Evolutionary conservation across 2,888 invertebrate genomes (phyloP).

Genomic region (Tetheella fluctuosa): DNA sequence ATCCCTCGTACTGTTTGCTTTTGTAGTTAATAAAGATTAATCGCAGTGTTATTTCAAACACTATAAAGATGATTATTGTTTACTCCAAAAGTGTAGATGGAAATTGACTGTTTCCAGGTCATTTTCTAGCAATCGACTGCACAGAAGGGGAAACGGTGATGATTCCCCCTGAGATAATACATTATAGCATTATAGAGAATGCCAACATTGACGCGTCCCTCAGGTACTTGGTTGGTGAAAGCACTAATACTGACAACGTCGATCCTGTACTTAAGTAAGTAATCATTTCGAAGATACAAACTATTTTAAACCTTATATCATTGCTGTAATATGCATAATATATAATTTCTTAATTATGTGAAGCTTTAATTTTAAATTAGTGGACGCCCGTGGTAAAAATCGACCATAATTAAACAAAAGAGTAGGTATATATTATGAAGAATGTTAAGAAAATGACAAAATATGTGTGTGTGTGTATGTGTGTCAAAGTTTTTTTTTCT

Average conservation of each 20-base stretch:
- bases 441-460: no score
- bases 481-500: no score
- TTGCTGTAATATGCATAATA: neutral
- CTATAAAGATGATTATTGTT: no score
- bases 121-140: constrained; percentile 87
- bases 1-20: no score
- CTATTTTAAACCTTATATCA: neutral
- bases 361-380: no score
- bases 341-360: neutral
- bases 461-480: no score
- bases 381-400: no score
- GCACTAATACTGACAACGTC: constrained; percentile 66
- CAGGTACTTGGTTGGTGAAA: constrained; percentile 71
- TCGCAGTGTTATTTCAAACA: no score
- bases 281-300: neutral
- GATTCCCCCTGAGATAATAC: constrained; percentile 87
- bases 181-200: constrained; percentile 85
- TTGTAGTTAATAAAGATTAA: no score
- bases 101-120: constrained; percentile 66
- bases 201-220: constrained; percentile 72
- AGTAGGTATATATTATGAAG: no score
- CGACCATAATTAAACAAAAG: no score
- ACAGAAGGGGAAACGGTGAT: constrained; percentile 87
- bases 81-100: neutral
- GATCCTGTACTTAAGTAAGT: constrained; percentile 85